A percentile compares a stretch with the other conserved stretches of the same genome.
phyloP scores from a whole-genome alignment of 2,888 invertebrate genomes.

The Falcaria lacertinaria region DNA sequence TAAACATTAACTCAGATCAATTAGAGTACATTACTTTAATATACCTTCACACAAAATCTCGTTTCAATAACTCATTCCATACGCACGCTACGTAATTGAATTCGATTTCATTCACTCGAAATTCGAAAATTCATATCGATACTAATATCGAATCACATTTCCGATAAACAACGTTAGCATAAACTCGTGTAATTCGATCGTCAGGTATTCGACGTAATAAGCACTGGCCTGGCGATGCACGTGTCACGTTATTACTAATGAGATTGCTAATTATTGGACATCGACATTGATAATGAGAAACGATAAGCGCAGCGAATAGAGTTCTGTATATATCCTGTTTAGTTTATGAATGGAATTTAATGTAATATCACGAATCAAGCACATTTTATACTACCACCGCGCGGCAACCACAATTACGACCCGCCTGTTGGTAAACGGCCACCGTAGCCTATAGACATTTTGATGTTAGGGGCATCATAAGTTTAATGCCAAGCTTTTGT shows the following conservation, averaged over 20 bases:
- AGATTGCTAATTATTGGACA: slow-evolving; percentile 24
- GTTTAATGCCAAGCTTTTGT: too few relatives aligned
- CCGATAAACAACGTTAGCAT: neutral
- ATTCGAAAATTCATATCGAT: neutral
- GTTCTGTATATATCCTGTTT: slow-evolving; percentile 3
- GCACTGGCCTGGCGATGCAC: slow-evolving; percentile 13
- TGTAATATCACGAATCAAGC: too few relatives aligned
- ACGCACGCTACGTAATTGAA: neutral
- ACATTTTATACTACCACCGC: too few relatives aligned
- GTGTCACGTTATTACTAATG: slow-evolving; percentile 33
- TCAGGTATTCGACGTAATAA: slow-evolving; percentile 16
- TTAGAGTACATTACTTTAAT: too few relatives aligned
- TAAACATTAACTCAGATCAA: too few relatives aligned
- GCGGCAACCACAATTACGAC: too few relatives aligned
- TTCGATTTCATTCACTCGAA: neutral
- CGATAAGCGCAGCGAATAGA: neutral
- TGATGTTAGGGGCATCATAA: too few relatives aligned
- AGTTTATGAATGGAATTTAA: too few relatives aligned
- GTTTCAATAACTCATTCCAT: too few relatives aligned
- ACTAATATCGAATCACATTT: neutral
- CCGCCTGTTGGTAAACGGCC: too few relatives aligned
- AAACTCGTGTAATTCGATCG: slow-evolving; percentile 5
- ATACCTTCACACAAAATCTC: too few relatives aligned
- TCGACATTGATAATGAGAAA: slow-evolving; percentile 7
- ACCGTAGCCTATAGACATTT: too few relatives aligned